Base-by-base conservation (phyloP, 2,888 invertebrate species). In the Sipha maydis region DNA sequence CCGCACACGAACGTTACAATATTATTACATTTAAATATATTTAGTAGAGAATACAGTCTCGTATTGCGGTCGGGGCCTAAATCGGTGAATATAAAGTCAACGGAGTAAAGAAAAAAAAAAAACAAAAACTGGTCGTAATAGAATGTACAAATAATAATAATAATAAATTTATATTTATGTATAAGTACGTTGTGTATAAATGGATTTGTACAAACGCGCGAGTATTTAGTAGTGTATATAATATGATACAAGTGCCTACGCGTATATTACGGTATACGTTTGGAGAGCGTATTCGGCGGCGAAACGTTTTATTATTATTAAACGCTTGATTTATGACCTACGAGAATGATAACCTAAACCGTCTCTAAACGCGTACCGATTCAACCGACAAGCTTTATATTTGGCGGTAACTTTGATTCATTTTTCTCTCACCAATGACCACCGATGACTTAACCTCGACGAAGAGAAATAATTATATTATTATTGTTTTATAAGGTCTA, bases 241-340 rank as follows among this genome's bases (percentile, higher is more conserved):
- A 28, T n/a, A 67, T 67, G 11, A n/a, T 28, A 17, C 67, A 9
- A 5, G 67, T 67, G 14, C 48, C n/a, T 67, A 11, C 3, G n/a
- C 34, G 34, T 7, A 7, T 41, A 41, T n/a, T 34, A 34, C 34
- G 41, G 41, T 41, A 41, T 75, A n/a, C 48, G 11, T 25, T n/a
- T 73, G 31, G n/a, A 73, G 73, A 83, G 54, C 54, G 48, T 11
- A 73, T 83, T 83, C 34, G 54, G 25, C 83, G 73, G 73, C 54
- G 31, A 25, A 71, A 25, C 73, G 73, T 73, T 83, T 83, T 83
- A 73, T 71, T 83, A 73, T 71, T 83, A 34, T 83, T 67, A 80
- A 80, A 38, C 67, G 80, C 34, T 73, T 83, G 83, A 83, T 83
- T 83, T 83, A 83, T 54, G 83, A 83, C 73, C 73, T 73, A 25